Percentiles rank a stretch among this genome's conserved stretches.
Evolutionary conservation across 2,888 invertebrate species (phyloP).

Genomic region (Sabellastarte sp.): DNA sequence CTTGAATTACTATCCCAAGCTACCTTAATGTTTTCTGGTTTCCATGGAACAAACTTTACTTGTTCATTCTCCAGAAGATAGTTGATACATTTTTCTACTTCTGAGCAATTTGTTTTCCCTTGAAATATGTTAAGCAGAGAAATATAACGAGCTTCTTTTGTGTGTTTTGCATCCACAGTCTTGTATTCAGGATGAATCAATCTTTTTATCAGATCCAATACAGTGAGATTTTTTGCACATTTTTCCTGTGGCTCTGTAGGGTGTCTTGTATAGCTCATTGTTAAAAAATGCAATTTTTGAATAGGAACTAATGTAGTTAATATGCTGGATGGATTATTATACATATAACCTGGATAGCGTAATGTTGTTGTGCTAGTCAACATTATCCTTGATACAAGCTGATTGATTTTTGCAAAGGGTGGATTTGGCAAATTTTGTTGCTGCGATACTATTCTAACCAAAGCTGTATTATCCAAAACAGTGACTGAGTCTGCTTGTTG

Average conservation of each 20-base stretch:
- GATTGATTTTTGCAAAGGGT: constrained; percentile 94
- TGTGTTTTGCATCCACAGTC: constrained; percentile 96
- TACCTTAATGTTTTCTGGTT: constrained; percentile 95
- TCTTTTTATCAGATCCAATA: constrained; percentile 95
- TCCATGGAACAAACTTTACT: constrained; percentile 97
- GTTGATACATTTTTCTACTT: constrained; percentile 92
- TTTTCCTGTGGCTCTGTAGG: constrained; percentile 76
- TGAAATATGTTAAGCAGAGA: constrained; percentile 93
- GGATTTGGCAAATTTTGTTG: constrained; percentile 93
- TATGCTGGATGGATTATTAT: constrained; percentile 92
- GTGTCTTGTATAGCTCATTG: constrained; percentile 92
- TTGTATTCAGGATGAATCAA: constrained; percentile 97
- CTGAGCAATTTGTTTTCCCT: constrained; percentile 93
- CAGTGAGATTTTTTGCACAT: constrained; percentile 83
- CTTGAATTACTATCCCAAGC: constrained; percentile 92
- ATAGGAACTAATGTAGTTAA: constrained; percentile 95
- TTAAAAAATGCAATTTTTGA: constrained; percentile 95
- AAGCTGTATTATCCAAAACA: constrained; percentile 93
- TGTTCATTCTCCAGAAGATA: constrained; percentile 90
- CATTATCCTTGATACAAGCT: constrained; percentile 95
- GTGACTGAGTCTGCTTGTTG: constrained; percentile 97
- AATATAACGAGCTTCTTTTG: constrained; percentile 85
- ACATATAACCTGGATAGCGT: constrained; percentile 94
- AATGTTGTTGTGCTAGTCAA: constrained; percentile 94
- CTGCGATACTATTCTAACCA: constrained; percentile 74